These are phyloP conservation scores for Pandemis heparana DNA, from an alignment of 2,888 invertebrate species.

Conservation along the genomic window DNA sequence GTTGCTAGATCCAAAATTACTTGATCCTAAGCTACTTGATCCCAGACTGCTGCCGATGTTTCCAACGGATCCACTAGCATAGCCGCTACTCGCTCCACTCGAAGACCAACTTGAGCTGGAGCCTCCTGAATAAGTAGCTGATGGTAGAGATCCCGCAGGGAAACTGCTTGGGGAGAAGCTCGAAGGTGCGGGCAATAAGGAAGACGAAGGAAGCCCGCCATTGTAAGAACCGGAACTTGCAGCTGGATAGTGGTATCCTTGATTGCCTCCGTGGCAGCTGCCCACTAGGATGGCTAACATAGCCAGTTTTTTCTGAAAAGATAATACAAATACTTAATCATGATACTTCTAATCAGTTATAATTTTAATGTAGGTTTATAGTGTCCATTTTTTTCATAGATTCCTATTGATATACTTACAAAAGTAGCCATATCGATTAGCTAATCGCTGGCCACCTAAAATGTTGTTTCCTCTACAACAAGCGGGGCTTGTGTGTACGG, in stretches of 20 bases:
- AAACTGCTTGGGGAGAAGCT: constrained; percentile 79
- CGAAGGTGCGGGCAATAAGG: constrained; percentile 52
- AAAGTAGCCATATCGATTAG: constrained; percentile 81
- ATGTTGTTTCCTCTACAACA: constrained; percentile 73
- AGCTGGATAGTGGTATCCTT: constrained; percentile 48
- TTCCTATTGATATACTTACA: constrained; percentile 66
- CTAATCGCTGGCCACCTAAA: constrained; percentile 81
- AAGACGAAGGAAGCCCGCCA: constrained; percentile 47
- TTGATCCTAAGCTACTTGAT: constrained; percentile 12
- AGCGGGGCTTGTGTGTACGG: constrained; percentile 76
- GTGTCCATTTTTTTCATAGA: neutral
- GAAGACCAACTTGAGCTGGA: constrained; percentile 40
- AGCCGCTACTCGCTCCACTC: constrained; percentile 42
- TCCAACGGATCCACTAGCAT: constrained; percentile 43
- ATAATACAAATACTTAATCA: constrained; percentile 41
- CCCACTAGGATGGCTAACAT: constrained; percentile 77
- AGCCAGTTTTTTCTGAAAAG: constrained; percentile 75
- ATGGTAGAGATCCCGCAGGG: constrained; percentile 75
- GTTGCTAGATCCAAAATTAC: constrained; percentile 19
- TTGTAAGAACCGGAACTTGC: constrained; percentile 23
- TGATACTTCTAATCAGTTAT: neutral
- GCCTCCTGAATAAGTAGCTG: constrained; percentile 74
- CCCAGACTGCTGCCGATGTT: constrained; percentile 41
- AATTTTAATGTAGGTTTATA: neutral
- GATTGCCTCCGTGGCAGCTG: constrained; percentile 71